Percentiles rank a stretch among this genome's conserved stretches.
Evolutionary conservation across 2,888 invertebrate genomes (phyloP).

Genomic region (Lasioglossum zephyrum): DNA sequence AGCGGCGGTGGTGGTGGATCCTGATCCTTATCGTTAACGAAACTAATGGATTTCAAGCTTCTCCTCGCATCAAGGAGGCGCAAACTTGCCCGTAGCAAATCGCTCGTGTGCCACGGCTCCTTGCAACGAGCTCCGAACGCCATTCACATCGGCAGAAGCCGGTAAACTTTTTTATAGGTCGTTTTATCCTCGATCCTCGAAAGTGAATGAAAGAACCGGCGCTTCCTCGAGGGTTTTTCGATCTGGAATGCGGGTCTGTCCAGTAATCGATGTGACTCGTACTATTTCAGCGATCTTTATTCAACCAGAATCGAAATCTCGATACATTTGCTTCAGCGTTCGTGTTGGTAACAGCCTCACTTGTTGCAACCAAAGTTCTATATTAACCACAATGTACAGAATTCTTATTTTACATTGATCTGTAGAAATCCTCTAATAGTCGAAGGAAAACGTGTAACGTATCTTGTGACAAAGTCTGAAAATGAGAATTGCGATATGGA

Average conservation of each 20-base stretch:
- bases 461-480: not conserved
- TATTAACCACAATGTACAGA: not conserved
- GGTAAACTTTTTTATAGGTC: conserved; percentile 40
- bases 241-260: conserved; percentile 43
- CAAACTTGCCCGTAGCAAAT: conserved; percentile 64
- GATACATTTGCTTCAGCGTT: not conserved
- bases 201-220: conserved; percentile 54
- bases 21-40: conserved; percentile 65
- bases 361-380: not conserved
- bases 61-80: conserved; percentile 51
- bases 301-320: conserved; percentile 15
- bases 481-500: not conserved
- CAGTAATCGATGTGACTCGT: conserved; percentile 37
- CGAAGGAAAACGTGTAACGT: not conserved
- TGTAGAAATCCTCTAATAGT: not conserved
- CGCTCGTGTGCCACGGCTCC: conserved; percentile 65
- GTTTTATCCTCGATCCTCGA: conserved; percentile 50
- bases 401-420: not conserved
- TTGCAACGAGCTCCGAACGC: conserved; percentile 39
- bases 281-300: conserved; percentile 53
- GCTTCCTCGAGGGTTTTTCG: conserved; percentile 52
- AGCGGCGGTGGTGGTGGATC: conserved; percentile 61
- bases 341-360: not conserved
- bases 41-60: conserved; percentile 74
- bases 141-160: conserved; percentile 40